These are phyloP conservation scores for Gila orcuttii DNA, from an alignment of 2,113 vertebrate genomes.

Conservation along the genomic window DNA sequence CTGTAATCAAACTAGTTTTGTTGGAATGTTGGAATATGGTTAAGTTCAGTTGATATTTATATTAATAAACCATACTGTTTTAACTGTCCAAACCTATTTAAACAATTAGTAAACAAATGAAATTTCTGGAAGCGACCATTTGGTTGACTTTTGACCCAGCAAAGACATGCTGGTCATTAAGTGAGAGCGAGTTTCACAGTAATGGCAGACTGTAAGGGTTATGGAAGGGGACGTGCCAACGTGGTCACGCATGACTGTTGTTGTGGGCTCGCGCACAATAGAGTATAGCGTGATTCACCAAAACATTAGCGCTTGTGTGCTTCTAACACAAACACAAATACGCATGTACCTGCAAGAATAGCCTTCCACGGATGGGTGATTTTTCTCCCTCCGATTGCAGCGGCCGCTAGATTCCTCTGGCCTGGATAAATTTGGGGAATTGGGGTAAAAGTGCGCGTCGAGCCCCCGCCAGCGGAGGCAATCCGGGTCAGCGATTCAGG, in stretches of 20 bases:
- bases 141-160: neutral
- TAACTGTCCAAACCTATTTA: neutral
- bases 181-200: slow-evolving; percentile 5
- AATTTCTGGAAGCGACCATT: slow-evolving; percentile 10
- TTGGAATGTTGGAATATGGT: neutral
- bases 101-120: neutral
- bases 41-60: neutral
- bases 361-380: slow-evolving; percentile 77
- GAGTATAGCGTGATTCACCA: neutral
- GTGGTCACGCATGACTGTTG: slow-evolving; percentile 18
- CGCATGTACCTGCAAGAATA: slow-evolving; percentile 74
- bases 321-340: slow-evolving; percentile 13
- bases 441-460: slow-evolving; percentile 42
- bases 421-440: slow-evolving; percentile 55
- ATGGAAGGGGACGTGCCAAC: neutral
- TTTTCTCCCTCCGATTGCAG: slow-evolving; percentile 69
- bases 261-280: slow-evolving; percentile 19
- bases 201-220: neutral
- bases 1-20: neutral
- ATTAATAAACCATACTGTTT: neutral
- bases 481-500: slow-evolving; percentile 44
- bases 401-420: slow-evolving; percentile 70
- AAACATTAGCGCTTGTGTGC: slow-evolving; percentile 15
- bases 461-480: slow-evolving; percentile 47
- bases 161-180: neutral